Conservation (phyloP, 2,888 invertebrate genomes). For the Gymnosoma rotundatum region DNA sequence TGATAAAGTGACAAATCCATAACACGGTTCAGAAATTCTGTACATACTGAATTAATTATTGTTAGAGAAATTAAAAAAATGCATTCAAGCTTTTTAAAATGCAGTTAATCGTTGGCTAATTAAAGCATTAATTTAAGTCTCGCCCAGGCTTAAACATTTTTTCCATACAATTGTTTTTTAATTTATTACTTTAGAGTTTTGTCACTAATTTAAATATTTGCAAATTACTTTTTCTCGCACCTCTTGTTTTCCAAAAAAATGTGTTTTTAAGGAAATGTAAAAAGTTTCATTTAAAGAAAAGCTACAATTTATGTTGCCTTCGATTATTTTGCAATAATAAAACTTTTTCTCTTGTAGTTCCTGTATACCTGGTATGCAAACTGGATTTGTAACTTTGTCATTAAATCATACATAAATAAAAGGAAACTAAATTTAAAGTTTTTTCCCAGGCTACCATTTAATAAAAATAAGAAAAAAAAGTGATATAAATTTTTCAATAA, state of each 20-base stretch:
- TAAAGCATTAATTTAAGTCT: too few relatives aligned
- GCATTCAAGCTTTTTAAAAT: too few relatives aligned
- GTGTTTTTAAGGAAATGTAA: constrained; percentile 21
- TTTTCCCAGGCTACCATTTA: neutral
- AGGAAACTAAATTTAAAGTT: constrained; percentile 7
- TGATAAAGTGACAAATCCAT: too few relatives aligned
- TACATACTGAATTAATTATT: too few relatives aligned
- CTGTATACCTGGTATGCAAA: neutral
- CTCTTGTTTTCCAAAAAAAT: neutral
- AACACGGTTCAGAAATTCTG: too few relatives aligned
- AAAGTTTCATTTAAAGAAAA: constrained; percentile 10
- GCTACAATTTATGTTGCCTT: constrained; percentile 35
- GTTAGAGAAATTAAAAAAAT: too few relatives aligned
- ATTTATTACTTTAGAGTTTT: too few relatives aligned
- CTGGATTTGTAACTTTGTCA: constrained; percentile 35
- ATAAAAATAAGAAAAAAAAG: neutral
- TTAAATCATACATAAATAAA: constrained; percentile 46
- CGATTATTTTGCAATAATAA: constrained; percentile 26
- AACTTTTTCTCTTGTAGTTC: constrained; percentile 28
- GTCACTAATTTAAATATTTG: too few relatives aligned
- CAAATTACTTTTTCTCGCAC: neutral
- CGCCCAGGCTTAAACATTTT: too few relatives aligned
- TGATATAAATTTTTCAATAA: constrained; percentile 42
- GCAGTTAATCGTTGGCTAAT: too few relatives aligned
- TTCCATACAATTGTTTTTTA: too few relatives aligned